A percentile compares a stretch with the other conserved stretches of the same genome.
These are phyloP conservation scores for Lycodopsis pacificus DNA, from an alignment of 2,797 vertebrate species.

Conservation along the genomic window DNA sequence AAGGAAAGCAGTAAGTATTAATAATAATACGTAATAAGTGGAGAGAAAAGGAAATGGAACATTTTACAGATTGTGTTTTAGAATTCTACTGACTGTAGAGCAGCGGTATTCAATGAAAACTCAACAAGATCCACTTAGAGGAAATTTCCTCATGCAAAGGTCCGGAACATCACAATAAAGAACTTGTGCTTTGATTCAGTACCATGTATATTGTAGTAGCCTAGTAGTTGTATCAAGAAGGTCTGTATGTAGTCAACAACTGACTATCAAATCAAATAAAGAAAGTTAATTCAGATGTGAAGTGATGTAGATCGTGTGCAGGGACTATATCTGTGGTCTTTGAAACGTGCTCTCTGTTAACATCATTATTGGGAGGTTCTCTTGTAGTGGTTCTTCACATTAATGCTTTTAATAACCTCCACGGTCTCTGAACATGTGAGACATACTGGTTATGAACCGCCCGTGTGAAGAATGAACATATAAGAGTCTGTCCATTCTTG, in stretches of 20 bases:
- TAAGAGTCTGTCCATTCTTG: too few relatives aligned
- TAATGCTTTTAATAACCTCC: too few relatives aligned
- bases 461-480: too few relatives aligned
- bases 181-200: not conserved
- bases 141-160: not conserved
- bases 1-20: conserved; percentile 22
- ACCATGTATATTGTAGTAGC: not conserved
- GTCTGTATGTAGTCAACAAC: not conserved
- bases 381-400: too few relatives aligned
- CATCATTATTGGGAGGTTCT: too few relatives aligned
- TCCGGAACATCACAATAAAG: not conserved
- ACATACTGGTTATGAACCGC: too few relatives aligned
- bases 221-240: not conserved
- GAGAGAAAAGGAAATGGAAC: not conserved
- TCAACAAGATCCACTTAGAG: not conserved
- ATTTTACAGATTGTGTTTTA: not conserved
- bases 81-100: not conserved
- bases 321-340: too few relatives aligned
- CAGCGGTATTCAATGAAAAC: not conserved
- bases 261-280: not conserved
- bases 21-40: conserved; percentile 5
- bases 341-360: too few relatives aligned
- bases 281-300: not conserved
- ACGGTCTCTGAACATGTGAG: too few relatives aligned
- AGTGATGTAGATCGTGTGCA: too few relatives aligned